These are phyloP conservation scores for Orchesella flavescens DNA, from an alignment of 2,888 invertebrate genomes.

Conservation along the genomic window DNA sequence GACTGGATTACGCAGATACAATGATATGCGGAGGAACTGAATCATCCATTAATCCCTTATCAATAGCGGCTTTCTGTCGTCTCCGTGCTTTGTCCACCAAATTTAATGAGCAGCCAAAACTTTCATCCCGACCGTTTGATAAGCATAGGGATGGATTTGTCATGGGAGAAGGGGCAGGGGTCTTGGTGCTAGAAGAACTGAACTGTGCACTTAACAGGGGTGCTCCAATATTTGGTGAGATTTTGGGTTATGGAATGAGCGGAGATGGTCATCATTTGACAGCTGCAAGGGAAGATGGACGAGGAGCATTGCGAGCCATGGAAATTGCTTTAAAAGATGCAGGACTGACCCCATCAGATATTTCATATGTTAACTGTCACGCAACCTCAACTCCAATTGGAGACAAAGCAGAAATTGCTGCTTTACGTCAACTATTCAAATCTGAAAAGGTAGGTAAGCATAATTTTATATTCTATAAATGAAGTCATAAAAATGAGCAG, in stretches of 20 bases:
- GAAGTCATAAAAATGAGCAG: too few relatives aligned
- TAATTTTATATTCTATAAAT: too few relatives aligned
- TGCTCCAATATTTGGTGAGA: conserved; percentile 89
- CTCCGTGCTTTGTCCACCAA: conserved; percentile 90
- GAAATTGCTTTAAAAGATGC: conserved; percentile 85
- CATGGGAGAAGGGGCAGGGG: conserved; percentile 96
- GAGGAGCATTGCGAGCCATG: conserved; percentile 92
- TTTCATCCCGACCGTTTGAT: conserved; percentile 96
- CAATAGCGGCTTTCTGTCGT: conserved; percentile 92
- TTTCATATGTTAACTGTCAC: conserved; percentile 95
- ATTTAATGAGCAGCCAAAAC: conserved; percentile 85
- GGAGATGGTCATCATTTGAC: conserved; percentile 97
- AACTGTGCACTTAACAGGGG: conserved; percentile 86
- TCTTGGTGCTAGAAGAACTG: conserved; percentile 90
- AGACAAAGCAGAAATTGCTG: conserved; percentile 88
- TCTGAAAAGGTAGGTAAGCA: conserved; percentile 76
- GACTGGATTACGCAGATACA: conserved; percentile 86
- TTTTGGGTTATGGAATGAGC: conserved; percentile 93
- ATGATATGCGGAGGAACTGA: conserved; percentile 97
- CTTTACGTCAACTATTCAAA: conserved; percentile 83
- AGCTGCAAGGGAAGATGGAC: conserved; percentile 90
- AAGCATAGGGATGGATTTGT: conserved; percentile 94
- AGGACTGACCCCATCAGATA: conserved; percentile 76
- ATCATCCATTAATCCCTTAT: conserved; percentile 89
- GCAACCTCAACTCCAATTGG: conserved; percentile 98